Percentiles rank a stretch among this genome's conserved stretches.
Evolutionary conservation across 1,140 invertebrate species (phyloP).

Genomic region (Chlorops oryzae): DNA sequence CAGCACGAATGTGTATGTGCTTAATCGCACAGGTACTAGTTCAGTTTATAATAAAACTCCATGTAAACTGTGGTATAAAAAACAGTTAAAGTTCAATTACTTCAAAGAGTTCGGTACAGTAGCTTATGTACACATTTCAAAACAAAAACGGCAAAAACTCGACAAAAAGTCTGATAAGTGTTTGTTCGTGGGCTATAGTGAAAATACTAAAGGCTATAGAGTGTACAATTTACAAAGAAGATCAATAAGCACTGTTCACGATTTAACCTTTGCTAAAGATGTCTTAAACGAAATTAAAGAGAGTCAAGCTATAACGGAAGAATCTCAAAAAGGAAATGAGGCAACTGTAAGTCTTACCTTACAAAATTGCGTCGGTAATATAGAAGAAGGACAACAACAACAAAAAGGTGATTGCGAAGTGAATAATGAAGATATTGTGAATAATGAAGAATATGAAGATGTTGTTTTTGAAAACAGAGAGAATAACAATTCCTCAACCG

Average conservation of each 20-base stretch:
- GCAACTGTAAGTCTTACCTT: background rate
- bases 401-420: background rate
- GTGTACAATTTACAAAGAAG: constrained; percentile 6
- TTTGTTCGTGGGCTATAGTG: constrained; percentile 11
- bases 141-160: constrained; percentile 26
- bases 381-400: too few species aligned
- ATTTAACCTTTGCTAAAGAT: constrained; percentile 11
- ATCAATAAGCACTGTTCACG: constrained; percentile 4
- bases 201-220: constrained; percentile 8
- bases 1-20: constrained; percentile 23
- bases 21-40: constrained; percentile 26
- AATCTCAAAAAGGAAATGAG: background rate
- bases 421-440: background rate
- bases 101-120: constrained; percentile 37
- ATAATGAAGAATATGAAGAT: background rate
- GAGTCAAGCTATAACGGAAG: background rate
- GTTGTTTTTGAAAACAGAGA: constrained; percentile 6
- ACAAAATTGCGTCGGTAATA: too few species aligned
- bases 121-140: constrained; percentile 31
- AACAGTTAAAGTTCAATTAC: constrained; percentile 30
- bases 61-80: constrained; percentile 2
- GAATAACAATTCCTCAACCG: constrained; percentile 10
- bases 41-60: constrained; percentile 20
- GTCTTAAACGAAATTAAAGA: background rate
- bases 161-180: constrained; percentile 6